A percentile compares a stretch with the other conserved stretches of the same genome.
phyloP scores from a whole-genome alignment of 2,888 invertebrate genomes.

The Itoplectis maculator region DNA sequence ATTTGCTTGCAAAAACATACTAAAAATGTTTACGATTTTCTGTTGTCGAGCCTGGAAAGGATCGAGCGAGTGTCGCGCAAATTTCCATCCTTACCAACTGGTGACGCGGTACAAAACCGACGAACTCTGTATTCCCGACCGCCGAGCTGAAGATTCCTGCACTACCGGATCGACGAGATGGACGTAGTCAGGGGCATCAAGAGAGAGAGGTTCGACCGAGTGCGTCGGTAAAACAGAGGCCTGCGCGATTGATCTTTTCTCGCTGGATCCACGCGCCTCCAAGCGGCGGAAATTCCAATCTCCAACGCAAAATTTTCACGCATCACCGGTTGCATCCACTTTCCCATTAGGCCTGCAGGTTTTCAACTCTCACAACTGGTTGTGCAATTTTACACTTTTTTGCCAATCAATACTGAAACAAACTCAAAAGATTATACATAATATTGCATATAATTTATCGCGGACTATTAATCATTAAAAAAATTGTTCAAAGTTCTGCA shows the following conservation, averaged over 20 bases:
- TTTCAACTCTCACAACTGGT: too few relatives aligned
- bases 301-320: not conserved
- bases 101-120: slow-evolving; percentile 49
- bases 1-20: too few relatives aligned
- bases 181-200: not conserved
- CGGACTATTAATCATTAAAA: not conserved
- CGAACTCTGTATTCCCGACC: slow-evolving; percentile 26
- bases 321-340: not conserved
- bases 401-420: not conserved
- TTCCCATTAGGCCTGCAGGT: too few relatives aligned
- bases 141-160: slow-evolving; percentile 26
- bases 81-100: slow-evolving; percentile 58
- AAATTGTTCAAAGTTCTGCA: not conserved
- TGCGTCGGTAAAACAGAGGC: slow-evolving; percentile 58
- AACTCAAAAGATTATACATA: not conserved
- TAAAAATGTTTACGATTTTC: not conserved
- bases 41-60: not conserved
- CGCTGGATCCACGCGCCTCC: slow-evolving; percentile 38
- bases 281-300: slow-evolving; percentile 27
- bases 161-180: slow-evolving; percentile 50
- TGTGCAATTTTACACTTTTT: too few relatives aligned
- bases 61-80: not conserved
- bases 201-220: slow-evolving; percentile 4
- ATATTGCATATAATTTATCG: not conserved
- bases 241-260: slow-evolving; percentile 42